Conservation (phyloP, 2,113 vertebrate genomes). For the Aspidoscelis tigris region DNA sequence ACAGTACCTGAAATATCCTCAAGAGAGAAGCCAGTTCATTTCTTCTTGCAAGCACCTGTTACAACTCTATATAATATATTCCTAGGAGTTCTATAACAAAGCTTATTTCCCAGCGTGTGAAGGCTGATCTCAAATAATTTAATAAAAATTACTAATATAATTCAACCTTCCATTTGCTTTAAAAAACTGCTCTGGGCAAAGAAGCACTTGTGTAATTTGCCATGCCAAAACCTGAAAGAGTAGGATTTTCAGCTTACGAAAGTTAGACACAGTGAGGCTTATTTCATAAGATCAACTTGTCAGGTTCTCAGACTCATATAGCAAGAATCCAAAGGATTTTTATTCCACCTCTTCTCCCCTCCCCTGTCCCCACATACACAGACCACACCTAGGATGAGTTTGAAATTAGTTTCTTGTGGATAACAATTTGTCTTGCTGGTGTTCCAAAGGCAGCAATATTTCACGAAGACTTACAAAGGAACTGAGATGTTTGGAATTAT, state of each 20-base stretch:
- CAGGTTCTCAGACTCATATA: neutral
- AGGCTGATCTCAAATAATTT: neutral
- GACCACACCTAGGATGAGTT: neutral
- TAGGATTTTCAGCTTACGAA: neutral
- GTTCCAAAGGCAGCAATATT: constrained; percentile 8
- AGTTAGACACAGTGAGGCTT: neutral
- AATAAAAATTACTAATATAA: neutral
- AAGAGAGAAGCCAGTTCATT: neutral
- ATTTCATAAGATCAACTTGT: constrained; percentile 2
- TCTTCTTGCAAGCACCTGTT: neutral
- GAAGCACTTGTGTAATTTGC: neutral
- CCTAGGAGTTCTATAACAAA: neutral
- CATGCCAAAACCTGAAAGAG: neutral
- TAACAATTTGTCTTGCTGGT: neutral
- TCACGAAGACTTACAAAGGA: neutral
- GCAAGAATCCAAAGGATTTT: neutral
- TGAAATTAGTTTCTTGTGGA: neutral
- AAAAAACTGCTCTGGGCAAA: neutral
- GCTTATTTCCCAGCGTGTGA: neutral
- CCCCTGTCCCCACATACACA: neutral
- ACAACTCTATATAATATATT: neutral
- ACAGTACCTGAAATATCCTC: neutral
- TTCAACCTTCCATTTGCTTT: neutral
- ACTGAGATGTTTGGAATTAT: neutral
- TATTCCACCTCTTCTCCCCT: neutral